Percentiles rank a stretch among this genome's conserved stretches.
These are phyloP conservation scores for Tupaia tana DNA, from an alignment of 2,113 vertebrate species.

Conservation along the genomic window DNA sequence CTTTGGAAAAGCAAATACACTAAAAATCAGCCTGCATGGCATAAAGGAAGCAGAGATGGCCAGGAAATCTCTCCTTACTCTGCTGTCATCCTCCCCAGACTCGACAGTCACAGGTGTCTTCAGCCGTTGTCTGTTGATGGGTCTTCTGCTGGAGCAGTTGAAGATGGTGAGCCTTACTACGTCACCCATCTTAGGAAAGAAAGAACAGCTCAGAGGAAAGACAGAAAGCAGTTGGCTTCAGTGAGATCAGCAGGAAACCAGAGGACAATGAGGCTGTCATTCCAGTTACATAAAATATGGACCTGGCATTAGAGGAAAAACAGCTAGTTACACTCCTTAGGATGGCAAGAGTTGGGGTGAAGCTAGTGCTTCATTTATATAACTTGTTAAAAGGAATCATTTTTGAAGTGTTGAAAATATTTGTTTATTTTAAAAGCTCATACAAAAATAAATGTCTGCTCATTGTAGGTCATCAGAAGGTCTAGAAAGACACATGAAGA, in stretches of 20 bases:
- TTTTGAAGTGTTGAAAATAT: background rate
- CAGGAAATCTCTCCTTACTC: slow-evolving; percentile 72
- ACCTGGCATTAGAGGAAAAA: too few species aligned
- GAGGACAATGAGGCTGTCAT: background rate
- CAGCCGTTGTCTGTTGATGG: slow-evolving; percentile 81
- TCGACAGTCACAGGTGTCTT: slow-evolving; percentile 82
- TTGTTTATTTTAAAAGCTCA: background rate
- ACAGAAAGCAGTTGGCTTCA: background rate
- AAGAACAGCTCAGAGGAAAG: background rate
- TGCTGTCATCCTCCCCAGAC: slow-evolving; percentile 76
- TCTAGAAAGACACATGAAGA: background rate
- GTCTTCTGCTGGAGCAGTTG: slow-evolving; percentile 85
- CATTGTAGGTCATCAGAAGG: background rate
- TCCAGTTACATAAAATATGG: background rate
- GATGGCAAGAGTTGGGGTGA: background rate
- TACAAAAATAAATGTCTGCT: background rate
- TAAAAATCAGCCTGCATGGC: accelerated
- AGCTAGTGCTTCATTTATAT: background rate
- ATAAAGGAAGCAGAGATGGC: accelerated
- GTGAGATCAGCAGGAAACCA: background rate
- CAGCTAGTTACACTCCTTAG: background rate
- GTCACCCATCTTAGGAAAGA: slow-evolving; percentile 80
- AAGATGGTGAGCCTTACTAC: slow-evolving; percentile 85
- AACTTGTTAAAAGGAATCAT: background rate
- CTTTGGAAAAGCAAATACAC: background rate